Conservation (phyloP, 2,113 vertebrate genomes). For the Lates calcarifer region DNA sequence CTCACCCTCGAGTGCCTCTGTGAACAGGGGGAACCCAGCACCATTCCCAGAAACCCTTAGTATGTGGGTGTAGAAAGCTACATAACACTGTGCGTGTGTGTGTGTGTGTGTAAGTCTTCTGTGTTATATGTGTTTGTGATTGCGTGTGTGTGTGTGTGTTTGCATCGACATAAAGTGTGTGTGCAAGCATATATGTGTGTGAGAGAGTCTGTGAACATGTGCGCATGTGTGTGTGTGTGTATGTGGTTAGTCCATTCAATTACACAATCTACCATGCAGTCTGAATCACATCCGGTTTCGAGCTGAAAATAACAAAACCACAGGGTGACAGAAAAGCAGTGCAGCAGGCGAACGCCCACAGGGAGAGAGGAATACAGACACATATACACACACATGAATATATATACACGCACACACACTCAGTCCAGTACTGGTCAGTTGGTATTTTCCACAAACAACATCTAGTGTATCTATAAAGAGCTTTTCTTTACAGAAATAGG, state of each 20-base stretch:
- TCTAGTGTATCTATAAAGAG: conserved; percentile 2
- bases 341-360: conserved; percentile 74
- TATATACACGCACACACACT: conserved; percentile 10
- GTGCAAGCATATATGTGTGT: conserved; percentile 11
- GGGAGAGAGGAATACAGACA: conserved; percentile 46
- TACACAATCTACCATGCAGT: conserved; percentile 78
- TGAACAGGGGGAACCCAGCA: conserved; percentile 65
- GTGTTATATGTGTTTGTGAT: conserved; percentile 14
- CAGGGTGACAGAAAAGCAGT: conserved; percentile 81
- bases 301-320: conserved; percentile 82
- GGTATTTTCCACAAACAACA: conserved; percentile 43
- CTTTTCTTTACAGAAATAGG: background rate
- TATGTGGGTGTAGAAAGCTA: conserved; percentile 57
- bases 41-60: conserved; percentile 72
- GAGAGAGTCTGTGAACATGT: background rate
- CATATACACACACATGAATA: conserved; percentile 7
- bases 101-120: conserved; percentile 13
- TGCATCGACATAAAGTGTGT: background rate
- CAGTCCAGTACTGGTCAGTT: conserved; percentile 45
- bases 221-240: conserved; percentile 8
- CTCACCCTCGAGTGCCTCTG: conserved; percentile 65
- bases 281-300: conserved; percentile 83
- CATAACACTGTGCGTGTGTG: conserved; percentile 14
- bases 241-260: conserved; percentile 77
- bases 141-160: background rate